Base-by-base conservation (phyloP, 2,888 invertebrate species). In the Idaea aversata region DNA sequence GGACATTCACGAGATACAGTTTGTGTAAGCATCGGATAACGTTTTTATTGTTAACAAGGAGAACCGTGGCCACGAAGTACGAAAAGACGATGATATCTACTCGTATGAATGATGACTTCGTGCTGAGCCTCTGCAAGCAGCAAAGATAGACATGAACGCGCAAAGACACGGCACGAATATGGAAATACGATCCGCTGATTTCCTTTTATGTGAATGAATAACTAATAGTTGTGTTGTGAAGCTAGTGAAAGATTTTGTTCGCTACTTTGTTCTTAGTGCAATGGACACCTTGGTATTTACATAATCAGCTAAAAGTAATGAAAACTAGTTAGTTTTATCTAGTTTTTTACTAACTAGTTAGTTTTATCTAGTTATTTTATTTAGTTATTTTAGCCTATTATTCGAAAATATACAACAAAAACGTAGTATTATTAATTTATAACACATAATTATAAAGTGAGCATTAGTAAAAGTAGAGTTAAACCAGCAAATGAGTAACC, bases 11-110 rank as follows among this genome's bases (percentile, higher is more conserved):
- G 85, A 85, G 89, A 87, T 87, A 87, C 87, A 88, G 88, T 91
- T 88, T 87, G 87, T 90, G 82, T 86, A 84, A 87, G 82, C 86
- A 83, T 83, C 83, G 88, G 89, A 90, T 91, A 91, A 89, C 84
- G 88, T 91, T 92, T 93, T 92, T 93, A 93, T 93, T 92, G 93
- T 92, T 92, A 93, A 92, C 92, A 91, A 91, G 92, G 86, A 80
- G 81, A 85, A 84, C 87, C 88, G 84, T 85, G 86, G 87, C 87
- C 87, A 88, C 87, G 87, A 84, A 83, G 86, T 47, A 47, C 47
- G 47, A 47, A 86, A 88, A 87, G 82, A 88, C 88, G 92, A 93
- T 93, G 91, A 90, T 93, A 93, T 93, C 93, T 88, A 76, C 83
- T 85, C 85, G 87, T 91, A 93, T 92, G 93, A 93, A 93, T 91